A percentile compares a stretch with the other conserved stretches of the same genome.
These are phyloP conservation scores for Gari tellinella DNA, from an alignment of 2,888 invertebrate species.

Conservation along the genomic window DNA sequence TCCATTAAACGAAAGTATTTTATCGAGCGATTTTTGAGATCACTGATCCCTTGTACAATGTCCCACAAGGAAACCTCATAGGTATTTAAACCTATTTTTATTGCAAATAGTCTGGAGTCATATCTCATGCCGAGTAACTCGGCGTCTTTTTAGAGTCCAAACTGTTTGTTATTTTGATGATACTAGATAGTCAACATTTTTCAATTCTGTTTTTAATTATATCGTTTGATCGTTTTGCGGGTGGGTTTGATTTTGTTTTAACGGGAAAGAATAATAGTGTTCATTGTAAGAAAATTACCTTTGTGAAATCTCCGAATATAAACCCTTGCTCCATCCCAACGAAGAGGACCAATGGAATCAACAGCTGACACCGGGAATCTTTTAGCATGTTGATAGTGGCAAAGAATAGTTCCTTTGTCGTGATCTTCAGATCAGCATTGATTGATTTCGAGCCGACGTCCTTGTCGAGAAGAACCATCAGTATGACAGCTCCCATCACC, in stretches of 20 bases:
- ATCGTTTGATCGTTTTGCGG: too few relatives aligned
- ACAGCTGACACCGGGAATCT: conserved; percentile 79
- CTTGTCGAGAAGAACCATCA: conserved; percentile 75
- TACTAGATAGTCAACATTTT: not conserved
- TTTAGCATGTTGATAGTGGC: conserved; percentile 77
- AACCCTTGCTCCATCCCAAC: conserved; percentile 82
- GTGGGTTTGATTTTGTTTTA: too few relatives aligned
- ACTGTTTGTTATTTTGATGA: too few relatives aligned
- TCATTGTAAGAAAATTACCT: conserved; percentile 71
- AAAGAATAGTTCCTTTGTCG: conserved; percentile 74
- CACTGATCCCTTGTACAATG: too few relatives aligned
- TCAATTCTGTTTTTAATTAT: not conserved
- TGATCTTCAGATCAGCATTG: conserved; percentile 60
- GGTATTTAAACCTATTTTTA: too few relatives aligned
- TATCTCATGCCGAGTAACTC: too few relatives aligned
- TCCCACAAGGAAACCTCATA: too few relatives aligned
- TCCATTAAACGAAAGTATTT: too few relatives aligned
- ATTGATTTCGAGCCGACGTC: conserved; percentile 65
- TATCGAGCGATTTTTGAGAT: too few relatives aligned
- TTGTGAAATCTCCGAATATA: conserved; percentile 82
- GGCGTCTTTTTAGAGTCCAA: too few relatives aligned
- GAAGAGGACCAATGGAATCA: conserved; percentile 80
- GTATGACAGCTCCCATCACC: conserved; percentile 76
- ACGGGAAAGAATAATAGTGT: too few relatives aligned
- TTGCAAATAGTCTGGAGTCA: too few relatives aligned